phyloP scores from a whole-genome alignment of 37 sponge, comb jelly and placozoan species.

The Aplysina aerophoba region DNA sequence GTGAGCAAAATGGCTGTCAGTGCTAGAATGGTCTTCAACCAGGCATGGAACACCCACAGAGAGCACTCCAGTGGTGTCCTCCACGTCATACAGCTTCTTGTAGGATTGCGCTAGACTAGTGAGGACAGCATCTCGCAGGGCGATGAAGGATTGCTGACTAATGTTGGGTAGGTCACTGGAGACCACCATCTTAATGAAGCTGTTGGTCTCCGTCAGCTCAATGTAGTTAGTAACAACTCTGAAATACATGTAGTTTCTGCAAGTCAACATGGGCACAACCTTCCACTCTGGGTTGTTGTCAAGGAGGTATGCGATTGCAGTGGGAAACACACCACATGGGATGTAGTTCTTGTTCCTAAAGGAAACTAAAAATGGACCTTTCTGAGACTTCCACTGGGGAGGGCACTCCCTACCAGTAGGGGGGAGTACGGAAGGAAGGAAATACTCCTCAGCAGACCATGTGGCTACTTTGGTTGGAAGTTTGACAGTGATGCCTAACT shows the following conservation, averaged over 20 bases:
- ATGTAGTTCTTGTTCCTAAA: conserved; percentile 21
- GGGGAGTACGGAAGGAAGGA: neutral
- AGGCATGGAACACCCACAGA: conserved; percentile 6
- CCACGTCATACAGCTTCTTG: conserved; percentile 8
- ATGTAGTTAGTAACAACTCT: conserved; percentile 3
- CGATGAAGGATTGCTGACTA: neutral
- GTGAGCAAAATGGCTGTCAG: neutral
- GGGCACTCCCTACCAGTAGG: neutral
- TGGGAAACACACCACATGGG: conserved; percentile 20
- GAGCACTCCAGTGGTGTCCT: conserved; percentile 16
- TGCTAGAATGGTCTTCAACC: neutral
- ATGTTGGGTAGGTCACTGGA: neutral
- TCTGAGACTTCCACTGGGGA: neutral
- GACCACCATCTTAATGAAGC: conserved; percentile 16
- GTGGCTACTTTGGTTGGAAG: neutral
- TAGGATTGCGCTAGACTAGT: neutral
- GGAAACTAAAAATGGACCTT: neutral
- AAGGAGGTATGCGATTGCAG: neutral
- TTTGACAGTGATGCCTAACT: neutral
- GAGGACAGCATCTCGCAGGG: neutral
- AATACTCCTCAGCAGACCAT: neutral
- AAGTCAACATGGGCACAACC: neutral
- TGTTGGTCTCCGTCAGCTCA: conserved; percentile 15
- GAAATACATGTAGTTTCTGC: neutral
- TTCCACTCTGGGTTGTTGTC: neutral